Conservation (phyloP, 2,888 invertebrate genomes). For the Meganola albula region DNA sequence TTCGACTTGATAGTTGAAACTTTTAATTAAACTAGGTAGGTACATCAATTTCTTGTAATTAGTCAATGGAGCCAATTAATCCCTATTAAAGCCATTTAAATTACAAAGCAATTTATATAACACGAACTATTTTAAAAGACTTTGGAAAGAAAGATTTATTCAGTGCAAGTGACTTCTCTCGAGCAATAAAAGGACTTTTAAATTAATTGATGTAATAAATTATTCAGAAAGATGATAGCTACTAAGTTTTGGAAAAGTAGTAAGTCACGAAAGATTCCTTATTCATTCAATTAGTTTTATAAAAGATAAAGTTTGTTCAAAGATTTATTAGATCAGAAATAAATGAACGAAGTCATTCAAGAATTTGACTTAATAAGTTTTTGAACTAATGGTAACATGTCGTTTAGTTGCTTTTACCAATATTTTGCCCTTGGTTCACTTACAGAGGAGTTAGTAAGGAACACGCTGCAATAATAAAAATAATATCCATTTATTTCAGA, state of each 20-base stretch:
- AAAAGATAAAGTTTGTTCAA: conserved; percentile 15
- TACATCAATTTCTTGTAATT: too few species aligned
- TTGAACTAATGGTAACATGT: too few species aligned
- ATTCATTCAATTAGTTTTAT: conserved; percentile 25
- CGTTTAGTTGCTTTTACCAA: too few species aligned
- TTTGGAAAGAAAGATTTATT: conserved; percentile 12
- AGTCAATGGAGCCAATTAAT: background rate
- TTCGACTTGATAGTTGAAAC: too few species aligned
- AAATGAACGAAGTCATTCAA: conserved; percentile 12
- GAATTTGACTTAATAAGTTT: background rate
- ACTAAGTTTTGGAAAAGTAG: conserved; percentile 16
- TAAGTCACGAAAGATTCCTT: conserved; percentile 22
- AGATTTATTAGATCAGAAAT: conserved; percentile 6
- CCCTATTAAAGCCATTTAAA: too few species aligned
- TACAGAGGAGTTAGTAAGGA: too few species aligned
- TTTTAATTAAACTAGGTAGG: too few species aligned
- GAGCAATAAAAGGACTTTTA: conserved; percentile 13
- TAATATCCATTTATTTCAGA: too few species aligned
- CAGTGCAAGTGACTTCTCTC: conserved; percentile 7
- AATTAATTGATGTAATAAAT: conserved; percentile 29
- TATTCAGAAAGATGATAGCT: conserved; percentile 21
- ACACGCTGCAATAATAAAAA: too few species aligned
- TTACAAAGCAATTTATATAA: too few species aligned
- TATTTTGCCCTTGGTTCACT: too few species aligned
- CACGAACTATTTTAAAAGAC: conserved; percentile 1